These are phyloP conservation scores for Nineta flava DNA, from an alignment of 2,888 invertebrate species.

Conservation along the genomic window DNA sequence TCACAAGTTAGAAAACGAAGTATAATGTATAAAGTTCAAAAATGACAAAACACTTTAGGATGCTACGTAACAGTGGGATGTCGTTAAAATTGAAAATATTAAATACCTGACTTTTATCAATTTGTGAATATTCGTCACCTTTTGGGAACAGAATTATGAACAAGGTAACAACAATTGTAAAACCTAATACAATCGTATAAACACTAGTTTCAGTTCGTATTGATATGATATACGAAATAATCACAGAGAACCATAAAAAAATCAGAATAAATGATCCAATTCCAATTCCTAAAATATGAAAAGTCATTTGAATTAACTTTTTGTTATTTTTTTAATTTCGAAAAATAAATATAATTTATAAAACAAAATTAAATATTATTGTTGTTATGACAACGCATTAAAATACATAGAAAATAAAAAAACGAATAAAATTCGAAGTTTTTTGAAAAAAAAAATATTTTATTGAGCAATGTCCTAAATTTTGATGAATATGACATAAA, in stretches of 20 bases:
- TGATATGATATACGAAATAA: constrained; percentile 45
- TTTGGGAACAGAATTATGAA: constrained; percentile 41
- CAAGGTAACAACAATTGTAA: constrained; percentile 38
- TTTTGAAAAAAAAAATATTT: no score
- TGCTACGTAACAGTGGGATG: no score
- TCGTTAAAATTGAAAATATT: no score
- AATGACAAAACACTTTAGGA: no score
- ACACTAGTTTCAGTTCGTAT: constrained; percentile 46
- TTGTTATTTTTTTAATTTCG: constrained; percentile 9
- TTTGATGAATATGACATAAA: neutral
- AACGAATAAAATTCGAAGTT: neutral
- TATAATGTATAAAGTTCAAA: no score
- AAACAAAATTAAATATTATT: neutral
- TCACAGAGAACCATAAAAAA: constrained; percentile 43
- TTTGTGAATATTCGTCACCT: constrained; percentile 9
- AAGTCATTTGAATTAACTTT: constrained; percentile 19
- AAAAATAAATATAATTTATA: neutral
- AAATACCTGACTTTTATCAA: constrained; percentile 5
- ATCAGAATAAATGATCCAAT: constrained; percentile 49
- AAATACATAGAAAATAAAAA: neutral
- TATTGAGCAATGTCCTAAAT: no score
- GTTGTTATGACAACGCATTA: constrained; percentile 1
- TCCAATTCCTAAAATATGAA: constrained; percentile 29
- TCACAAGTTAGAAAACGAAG: no score
- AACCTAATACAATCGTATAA: constrained; percentile 34